Conservation (phyloP, 2,113 vertebrate genomes). For the Corynorhinus townsendii region DNA sequence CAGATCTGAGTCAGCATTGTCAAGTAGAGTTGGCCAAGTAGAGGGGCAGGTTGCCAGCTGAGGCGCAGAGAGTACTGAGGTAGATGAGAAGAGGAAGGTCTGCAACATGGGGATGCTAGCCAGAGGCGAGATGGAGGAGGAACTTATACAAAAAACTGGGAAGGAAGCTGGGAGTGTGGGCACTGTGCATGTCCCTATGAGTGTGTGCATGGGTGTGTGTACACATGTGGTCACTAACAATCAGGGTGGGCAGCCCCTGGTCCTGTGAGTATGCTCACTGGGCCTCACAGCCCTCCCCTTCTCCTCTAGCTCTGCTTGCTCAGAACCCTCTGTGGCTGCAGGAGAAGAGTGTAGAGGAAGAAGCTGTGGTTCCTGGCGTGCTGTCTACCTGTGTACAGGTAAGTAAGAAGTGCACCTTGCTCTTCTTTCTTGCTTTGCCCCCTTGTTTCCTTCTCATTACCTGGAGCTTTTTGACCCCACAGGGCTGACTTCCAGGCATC, state of each 20-base stretch:
- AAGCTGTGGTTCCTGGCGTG: background rate
- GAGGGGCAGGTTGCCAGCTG: background rate
- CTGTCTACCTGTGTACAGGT: background rate
- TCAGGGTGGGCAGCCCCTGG: background rate
- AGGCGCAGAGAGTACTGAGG: background rate
- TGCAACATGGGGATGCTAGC: background rate
- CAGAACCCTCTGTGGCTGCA: background rate
- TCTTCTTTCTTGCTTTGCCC: background rate
- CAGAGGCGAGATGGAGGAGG: background rate
- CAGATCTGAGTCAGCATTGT: background rate
- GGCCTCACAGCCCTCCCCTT: background rate
- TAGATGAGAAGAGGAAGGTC: background rate
- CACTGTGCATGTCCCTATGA: background rate
- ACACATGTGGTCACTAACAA: background rate
- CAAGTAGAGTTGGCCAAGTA: background rate
- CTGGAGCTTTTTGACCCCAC: background rate
- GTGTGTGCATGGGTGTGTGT: background rate
- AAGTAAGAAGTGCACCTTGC: background rate
- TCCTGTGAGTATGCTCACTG: background rate
- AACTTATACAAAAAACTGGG: background rate
- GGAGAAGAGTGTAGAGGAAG: background rate
- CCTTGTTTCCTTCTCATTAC: background rate
- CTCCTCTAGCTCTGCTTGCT: background rate
- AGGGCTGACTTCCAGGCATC: background rate
- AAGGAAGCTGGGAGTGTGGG: background rate